These are phyloP conservation scores for Metallyticus violacea DNA, from an alignment of 2,888 invertebrate genomes.

Conservation along the genomic window DNA sequence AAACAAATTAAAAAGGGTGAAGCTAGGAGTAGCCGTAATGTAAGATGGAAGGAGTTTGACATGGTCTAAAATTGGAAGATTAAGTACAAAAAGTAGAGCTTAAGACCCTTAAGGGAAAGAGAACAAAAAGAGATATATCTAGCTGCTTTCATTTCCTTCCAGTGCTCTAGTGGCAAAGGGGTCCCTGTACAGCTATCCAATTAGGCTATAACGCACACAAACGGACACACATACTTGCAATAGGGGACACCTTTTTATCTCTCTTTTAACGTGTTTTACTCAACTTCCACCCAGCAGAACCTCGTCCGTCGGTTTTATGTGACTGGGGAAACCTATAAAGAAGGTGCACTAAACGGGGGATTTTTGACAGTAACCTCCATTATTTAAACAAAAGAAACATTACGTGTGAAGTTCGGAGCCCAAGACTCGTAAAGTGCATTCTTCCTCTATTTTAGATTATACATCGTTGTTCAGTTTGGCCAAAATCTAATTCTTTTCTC, in stretches of 20 bases:
- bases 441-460: too few species aligned
- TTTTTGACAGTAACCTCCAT: background rate
- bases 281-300: background rate
- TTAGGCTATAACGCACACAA: background rate
- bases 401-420: background rate
- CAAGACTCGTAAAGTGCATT: too few species aligned
- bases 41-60: background rate
- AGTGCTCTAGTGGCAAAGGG: background rate
- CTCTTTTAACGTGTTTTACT: background rate
- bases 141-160: background rate
- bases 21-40: background rate
- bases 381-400: background rate
- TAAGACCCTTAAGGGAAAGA: background rate
- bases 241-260: background rate
- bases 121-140: background rate
- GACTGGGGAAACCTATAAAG: background rate
- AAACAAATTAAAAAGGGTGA: background rate
- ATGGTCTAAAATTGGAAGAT: slow-evolving; percentile 1
- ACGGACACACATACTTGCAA: background rate
- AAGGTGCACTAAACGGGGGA: background rate
- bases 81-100: background rate
- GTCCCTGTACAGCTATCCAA: background rate
- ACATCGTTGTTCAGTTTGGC: too few species aligned
- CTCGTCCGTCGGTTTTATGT: background rate
- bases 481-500: too few species aligned